phyloP scores from a whole-genome alignment of 2,888 invertebrate species.

The Caenorhabditis imperialis region DNA sequence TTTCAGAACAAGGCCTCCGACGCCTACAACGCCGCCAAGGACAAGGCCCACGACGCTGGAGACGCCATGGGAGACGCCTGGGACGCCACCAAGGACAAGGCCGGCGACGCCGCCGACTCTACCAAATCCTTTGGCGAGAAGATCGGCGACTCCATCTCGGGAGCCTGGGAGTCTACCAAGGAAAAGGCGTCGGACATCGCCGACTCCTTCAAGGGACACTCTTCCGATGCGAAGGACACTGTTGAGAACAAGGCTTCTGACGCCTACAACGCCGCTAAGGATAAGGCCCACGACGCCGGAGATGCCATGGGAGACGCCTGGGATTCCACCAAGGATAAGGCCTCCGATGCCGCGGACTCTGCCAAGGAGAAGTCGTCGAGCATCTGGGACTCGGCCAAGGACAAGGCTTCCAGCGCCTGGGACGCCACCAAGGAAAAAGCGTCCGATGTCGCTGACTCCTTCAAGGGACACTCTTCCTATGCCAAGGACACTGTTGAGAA shows the following conservation, averaged over 20 bases:
- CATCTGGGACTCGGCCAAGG: too few relatives aligned
- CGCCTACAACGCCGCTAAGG: slow-evolving; percentile 24
- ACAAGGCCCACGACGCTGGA: slow-evolving; percentile 5
- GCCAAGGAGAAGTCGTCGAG: too few relatives aligned
- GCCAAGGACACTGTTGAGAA: slow-evolving; percentile 5
- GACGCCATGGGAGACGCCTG: slow-evolving; percentile 21
- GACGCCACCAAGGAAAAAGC: slow-evolving; percentile 6
- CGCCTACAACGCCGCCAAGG: not conserved
- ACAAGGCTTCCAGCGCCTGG: not conserved
- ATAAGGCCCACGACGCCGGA: slow-evolving; percentile 20
- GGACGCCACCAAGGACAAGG: slow-evolving; percentile 34
- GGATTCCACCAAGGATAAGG: slow-evolving; percentile 5
- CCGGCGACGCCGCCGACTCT: slow-evolving; percentile 12
- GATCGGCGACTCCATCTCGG: slow-evolving; percentile 5
- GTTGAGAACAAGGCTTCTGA: slow-evolving; percentile 24
- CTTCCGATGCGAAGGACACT: slow-evolving; percentile 16
- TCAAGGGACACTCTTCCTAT: not conserved
- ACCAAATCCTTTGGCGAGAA: not conserved
- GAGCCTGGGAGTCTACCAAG: slow-evolving; percentile 17
- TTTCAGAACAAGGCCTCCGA: not conserved
- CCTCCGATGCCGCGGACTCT: not conserved
- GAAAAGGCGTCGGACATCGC: slow-evolving; percentile 14
- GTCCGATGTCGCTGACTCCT: not conserved
- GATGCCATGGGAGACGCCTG: slow-evolving; percentile 2
- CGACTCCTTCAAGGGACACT: slow-evolving; percentile 29